phyloP scores from a whole-genome alignment of 1,140 invertebrate genomes.

The Hermetia illucens region DNA sequence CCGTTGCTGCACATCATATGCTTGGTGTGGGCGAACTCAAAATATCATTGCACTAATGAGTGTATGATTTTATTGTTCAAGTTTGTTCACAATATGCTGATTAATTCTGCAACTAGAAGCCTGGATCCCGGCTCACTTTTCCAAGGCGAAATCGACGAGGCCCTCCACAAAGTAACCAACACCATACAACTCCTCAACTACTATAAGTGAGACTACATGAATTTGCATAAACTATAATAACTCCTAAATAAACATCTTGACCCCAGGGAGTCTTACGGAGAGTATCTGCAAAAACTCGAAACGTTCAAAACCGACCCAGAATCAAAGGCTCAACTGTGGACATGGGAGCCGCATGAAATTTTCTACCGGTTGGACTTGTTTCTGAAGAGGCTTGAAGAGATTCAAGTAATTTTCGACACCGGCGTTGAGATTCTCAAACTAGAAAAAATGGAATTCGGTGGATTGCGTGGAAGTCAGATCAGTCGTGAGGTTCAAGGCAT shows the following conservation, averaged over 20 bases:
- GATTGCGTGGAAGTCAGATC: constrained; percentile 52
- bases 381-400: constrained; percentile 34
- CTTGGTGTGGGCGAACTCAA: constrained; percentile 69
- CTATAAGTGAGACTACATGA: constrained; percentile 20
- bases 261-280: constrained; percentile 32
- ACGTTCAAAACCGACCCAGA: constrained; percentile 20
- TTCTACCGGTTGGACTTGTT: constrained; percentile 51
- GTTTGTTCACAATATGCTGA: constrained; percentile 56
- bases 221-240: neutral
- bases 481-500: constrained; percentile 31
- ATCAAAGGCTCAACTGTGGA: constrained; percentile 41
- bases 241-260: neutral
- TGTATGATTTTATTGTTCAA: constrained; percentile 53
- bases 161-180: constrained; percentile 26
- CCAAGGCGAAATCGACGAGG: constrained; percentile 48
- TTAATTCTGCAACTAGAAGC: constrained; percentile 35
- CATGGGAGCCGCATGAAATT: constrained; percentile 47
- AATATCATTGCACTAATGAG: constrained; percentile 63
- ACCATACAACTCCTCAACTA: constrained; percentile 31
- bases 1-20: constrained; percentile 61
- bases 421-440: constrained; percentile 61
- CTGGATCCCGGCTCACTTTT: constrained; percentile 44
- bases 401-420: constrained; percentile 49
- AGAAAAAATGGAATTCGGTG: constrained; percentile 66
- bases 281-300: constrained; percentile 37